Percentiles rank a stretch among this genome's conserved stretches.
These are phyloP conservation scores for Hippocampus comes DNA, from an alignment of 2,113 vertebrate genomes.

Conservation along the genomic window DNA sequence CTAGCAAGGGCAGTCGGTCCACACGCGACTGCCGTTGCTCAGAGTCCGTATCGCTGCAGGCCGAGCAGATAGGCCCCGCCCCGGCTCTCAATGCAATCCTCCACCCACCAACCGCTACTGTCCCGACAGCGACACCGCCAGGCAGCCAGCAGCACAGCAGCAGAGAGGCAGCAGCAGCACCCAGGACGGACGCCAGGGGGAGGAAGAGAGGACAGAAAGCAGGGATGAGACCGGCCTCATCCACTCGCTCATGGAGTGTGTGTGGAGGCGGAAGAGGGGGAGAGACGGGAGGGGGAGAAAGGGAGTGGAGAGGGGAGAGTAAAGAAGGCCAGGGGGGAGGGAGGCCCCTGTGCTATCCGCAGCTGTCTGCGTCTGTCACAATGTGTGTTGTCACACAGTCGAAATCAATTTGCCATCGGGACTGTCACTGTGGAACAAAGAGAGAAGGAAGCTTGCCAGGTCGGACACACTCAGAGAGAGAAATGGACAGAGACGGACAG, in stretches of 20 bases:
- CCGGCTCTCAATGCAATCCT: conserved; percentile 73
- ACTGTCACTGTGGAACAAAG: conserved; percentile 95
- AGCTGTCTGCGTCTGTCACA: conserved; percentile 80
- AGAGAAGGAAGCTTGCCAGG: conserved; percentile 88
- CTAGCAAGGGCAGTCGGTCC: conserved; percentile 71
- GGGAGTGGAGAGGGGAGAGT: conserved; percentile 60
- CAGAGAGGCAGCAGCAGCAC: conserved; percentile 58
- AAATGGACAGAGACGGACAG: conserved; percentile 72
- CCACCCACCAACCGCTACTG: conserved; percentile 77
- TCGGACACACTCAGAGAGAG: conserved; percentile 80
- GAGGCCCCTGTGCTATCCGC: conserved; percentile 75
- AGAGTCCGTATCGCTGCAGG: conserved; percentile 75
- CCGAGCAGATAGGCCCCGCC: conserved; percentile 70
- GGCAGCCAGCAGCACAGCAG: conserved; percentile 56
- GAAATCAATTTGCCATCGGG: conserved; percentile 99
- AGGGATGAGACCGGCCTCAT: conserved; percentile 10
- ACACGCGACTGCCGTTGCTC: conserved; percentile 37
- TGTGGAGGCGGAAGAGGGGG: not conserved
- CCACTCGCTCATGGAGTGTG: not conserved
- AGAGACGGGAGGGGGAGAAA: not conserved
- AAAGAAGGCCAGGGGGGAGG: conserved; percentile 53
- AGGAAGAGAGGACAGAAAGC: conserved; percentile 76
- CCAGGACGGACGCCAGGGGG: conserved; percentile 68
- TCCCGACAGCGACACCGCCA: conserved; percentile 67
- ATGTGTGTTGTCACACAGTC: conserved; percentile 94